phyloP scores from a whole-genome alignment of 2,113 vertebrate species.

The Ammodramus savannarum region DNA sequence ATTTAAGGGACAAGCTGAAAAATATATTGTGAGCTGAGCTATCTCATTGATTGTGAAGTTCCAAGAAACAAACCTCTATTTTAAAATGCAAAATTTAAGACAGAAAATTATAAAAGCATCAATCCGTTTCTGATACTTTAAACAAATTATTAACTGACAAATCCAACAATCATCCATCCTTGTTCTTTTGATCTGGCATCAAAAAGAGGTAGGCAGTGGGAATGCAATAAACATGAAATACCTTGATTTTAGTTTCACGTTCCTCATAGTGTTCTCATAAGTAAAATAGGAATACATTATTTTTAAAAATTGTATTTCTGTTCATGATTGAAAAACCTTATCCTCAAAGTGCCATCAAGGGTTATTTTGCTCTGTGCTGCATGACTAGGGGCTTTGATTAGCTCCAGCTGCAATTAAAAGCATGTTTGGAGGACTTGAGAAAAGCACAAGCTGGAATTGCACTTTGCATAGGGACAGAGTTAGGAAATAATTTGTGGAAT shows the following conservation, averaged over 20 bases:
- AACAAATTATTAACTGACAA: neutral
- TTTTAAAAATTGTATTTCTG: neutral
- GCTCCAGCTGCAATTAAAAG: neutral
- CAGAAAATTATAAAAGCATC: neutral
- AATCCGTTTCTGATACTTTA: neutral
- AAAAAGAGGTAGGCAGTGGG: neutral
- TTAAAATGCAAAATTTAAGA: neutral
- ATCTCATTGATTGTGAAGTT: neutral
- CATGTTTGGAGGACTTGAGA: neutral
- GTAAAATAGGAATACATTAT: neutral
- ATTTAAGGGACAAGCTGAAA: neutral
- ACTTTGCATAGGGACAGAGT: neutral
- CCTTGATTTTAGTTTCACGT: neutral
- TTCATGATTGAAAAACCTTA: neutral
- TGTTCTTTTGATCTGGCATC: neutral
- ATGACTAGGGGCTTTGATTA: neutral
- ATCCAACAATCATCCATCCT: neutral
- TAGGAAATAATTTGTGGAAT: neutral
- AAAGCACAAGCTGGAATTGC: neutral
- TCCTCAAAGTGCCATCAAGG: neutral
- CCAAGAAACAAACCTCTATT: neutral
- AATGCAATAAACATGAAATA: neutral
- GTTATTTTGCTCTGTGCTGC: neutral
- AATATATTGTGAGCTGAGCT: neutral
- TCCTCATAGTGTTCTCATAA: neutral